phyloP scores from a whole-genome alignment of 1,140 invertebrate genomes.

The Hycleus cichorii region DNA sequence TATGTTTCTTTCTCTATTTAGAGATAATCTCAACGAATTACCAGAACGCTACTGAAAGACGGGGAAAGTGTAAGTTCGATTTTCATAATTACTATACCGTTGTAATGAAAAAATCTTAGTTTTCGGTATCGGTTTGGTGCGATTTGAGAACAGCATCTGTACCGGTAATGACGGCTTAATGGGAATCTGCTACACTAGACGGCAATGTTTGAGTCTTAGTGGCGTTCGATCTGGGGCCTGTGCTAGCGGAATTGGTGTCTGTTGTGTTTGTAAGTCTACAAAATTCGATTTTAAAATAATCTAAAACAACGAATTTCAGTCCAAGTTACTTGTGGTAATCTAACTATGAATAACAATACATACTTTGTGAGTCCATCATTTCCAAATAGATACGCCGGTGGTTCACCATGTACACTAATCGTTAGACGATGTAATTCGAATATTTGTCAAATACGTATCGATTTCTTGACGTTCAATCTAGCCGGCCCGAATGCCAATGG shows the following conservation, averaged over 20 bases:
- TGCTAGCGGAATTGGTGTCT: constrained; percentile 58
- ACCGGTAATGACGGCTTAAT: constrained; percentile 52
- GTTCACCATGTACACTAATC: constrained; percentile 60
- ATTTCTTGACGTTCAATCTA: constrained; percentile 66
- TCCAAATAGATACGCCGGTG: constrained; percentile 57
- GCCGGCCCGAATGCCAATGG: constrained; percentile 67
- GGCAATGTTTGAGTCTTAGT: constrained; percentile 62
- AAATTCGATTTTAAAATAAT: constrained; percentile 2
- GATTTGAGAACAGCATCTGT: constrained; percentile 62
- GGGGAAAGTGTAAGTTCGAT: constrained; percentile 1
- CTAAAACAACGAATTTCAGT: constrained; percentile 44
- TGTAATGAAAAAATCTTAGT: neutral
- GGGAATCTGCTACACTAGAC: constrained; percentile 68
- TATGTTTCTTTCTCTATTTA: too few species aligned
- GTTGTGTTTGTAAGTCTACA: constrained; percentile 66
- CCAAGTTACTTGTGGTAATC: constrained; percentile 57
- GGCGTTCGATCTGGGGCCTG: constrained; percentile 64
- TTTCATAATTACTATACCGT: too few species aligned
- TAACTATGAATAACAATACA: constrained; percentile 67
- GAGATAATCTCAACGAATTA: too few species aligned
- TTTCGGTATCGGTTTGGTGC: constrained; percentile 52
- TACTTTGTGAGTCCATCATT: constrained; percentile 73
- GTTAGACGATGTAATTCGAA: constrained; percentile 58
- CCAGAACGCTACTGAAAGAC: neutral
- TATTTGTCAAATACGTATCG: constrained; percentile 71